Evolutionary conservation across 2,797 vertebrate genomes (phyloP).

Genomic region (Sardinella longiceps): DNA sequence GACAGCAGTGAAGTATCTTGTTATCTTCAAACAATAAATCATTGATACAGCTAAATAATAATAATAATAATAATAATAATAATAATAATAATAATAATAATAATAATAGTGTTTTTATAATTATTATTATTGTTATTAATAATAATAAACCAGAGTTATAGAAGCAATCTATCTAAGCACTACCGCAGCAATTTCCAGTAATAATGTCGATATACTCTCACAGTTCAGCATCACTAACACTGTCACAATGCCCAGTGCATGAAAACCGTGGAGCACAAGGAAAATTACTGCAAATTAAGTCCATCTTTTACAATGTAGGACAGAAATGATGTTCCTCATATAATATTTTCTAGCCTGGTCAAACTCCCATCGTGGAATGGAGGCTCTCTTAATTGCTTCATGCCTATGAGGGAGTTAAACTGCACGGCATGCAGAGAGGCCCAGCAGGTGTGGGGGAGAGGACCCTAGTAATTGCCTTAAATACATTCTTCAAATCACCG

Average conservation of each 20-base stretch:
- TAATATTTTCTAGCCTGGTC: conserved; percentile 43
- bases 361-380: conserved; percentile 42
- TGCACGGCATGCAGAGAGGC: conserved; percentile 23
- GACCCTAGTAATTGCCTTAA: conserved; percentile 71
- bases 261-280: neutral
- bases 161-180: neutral
- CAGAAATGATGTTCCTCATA: conserved; percentile 26
- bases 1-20: neutral
- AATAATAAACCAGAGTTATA: neutral
- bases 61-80: too few relatives aligned
- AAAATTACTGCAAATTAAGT: conserved; percentile 11
- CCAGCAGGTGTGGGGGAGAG: conserved; percentile 56
- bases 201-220: neutral
- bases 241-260: neutral
- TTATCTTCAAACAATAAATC: too few relatives aligned
- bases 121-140: neutral
- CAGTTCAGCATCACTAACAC: neutral
- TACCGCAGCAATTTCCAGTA: neutral
- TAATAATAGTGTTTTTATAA: too few relatives aligned
- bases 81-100: too few relatives aligned
- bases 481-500: conserved; percentile 52
- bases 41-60: too few relatives aligned
- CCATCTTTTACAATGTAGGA: conserved; percentile 14
- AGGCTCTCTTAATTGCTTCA: conserved; percentile 60
- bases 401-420: conserved; percentile 34